Conservation (phyloP, 2,888 invertebrate genomes). For the Hylaea fasciaria region DNA sequence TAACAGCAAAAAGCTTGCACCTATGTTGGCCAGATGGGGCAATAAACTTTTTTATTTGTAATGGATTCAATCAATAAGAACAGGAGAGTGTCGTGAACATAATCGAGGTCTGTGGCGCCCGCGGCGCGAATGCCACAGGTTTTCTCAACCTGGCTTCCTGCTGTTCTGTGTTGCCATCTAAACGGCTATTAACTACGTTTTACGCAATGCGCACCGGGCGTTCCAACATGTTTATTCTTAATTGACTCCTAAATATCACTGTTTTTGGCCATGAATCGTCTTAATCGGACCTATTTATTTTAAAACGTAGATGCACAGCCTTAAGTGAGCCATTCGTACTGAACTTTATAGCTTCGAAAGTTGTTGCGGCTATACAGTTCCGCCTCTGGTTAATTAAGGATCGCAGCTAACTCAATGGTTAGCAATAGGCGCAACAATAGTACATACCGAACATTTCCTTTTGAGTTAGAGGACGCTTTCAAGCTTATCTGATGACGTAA, state of each 20-base stretch:
- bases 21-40: conserved; percentile 48
- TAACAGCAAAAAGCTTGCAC: conserved; percentile 35
- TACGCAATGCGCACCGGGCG: conserved; percentile 71
- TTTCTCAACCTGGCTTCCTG: conserved; percentile 68
- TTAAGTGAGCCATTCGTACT: conserved; percentile 60
- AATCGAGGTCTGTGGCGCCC: conserved; percentile 55
- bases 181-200: conserved; percentile 76
- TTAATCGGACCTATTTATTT: conserved; percentile 77
- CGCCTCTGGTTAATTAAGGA: conserved; percentile 71
- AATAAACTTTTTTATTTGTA: conserved; percentile 70
- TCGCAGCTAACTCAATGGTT: conserved; percentile 65
- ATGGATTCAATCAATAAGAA: conserved; percentile 69
- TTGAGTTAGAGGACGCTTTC: conserved; percentile 58
- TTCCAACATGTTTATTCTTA: conserved; percentile 74
- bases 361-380: conserved; percentile 57
- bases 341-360: conserved; percentile 47
- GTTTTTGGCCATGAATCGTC: conserved; percentile 75
- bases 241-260: conserved; percentile 80
- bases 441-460: conserved; percentile 69
- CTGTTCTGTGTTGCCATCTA: conserved; percentile 73
- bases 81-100: conserved; percentile 69
- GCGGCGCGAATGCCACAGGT: conserved; percentile 62
- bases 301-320: conserved; percentile 57
- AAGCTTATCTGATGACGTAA: conserved; percentile 74
- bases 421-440: conserved; percentile 74